Evolutionary conservation across 2,113 vertebrate genomes (phyloP).

Genomic region (Notiomystis cincta): DNA sequence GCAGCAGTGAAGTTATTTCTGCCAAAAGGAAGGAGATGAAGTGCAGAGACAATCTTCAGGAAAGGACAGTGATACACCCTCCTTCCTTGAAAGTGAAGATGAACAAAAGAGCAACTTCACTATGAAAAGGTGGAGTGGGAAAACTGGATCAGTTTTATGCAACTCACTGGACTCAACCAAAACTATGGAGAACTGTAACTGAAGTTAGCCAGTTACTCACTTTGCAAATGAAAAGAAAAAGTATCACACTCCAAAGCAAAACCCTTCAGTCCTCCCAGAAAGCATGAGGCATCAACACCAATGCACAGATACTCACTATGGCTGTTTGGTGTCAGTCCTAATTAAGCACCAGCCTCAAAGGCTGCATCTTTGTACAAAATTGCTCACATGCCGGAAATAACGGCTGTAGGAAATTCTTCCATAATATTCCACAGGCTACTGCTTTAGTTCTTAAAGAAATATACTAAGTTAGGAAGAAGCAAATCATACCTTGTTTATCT

Average conservation of each 20-base stretch:
- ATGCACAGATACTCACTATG: background rate
- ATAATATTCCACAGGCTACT: background rate
- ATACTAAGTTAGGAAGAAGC: background rate
- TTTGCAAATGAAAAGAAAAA: background rate
- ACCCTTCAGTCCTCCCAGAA: background rate
- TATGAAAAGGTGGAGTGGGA: background rate
- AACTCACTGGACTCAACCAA: background rate
- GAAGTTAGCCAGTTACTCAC: background rate
- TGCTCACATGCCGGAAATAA: background rate
- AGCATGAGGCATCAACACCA: background rate
- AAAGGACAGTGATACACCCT: background rate
- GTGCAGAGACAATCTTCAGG: background rate
- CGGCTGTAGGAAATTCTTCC: background rate
- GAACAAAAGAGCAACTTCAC: background rate
- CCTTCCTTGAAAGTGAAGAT: background rate
- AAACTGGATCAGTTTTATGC: background rate
- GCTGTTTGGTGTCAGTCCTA: background rate
- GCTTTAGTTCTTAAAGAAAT: background rate
- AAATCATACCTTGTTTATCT: slow-evolving; percentile 93
- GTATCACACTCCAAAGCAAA: background rate
- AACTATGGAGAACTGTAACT: background rate
- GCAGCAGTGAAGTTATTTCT: background rate
- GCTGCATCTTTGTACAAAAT: background rate
- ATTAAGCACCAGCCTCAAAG: background rate
- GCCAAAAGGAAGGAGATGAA: background rate